Evolutionary conservation across 2,888 invertebrate species (phyloP).

Genomic region (Drosophila putrida): DNA sequence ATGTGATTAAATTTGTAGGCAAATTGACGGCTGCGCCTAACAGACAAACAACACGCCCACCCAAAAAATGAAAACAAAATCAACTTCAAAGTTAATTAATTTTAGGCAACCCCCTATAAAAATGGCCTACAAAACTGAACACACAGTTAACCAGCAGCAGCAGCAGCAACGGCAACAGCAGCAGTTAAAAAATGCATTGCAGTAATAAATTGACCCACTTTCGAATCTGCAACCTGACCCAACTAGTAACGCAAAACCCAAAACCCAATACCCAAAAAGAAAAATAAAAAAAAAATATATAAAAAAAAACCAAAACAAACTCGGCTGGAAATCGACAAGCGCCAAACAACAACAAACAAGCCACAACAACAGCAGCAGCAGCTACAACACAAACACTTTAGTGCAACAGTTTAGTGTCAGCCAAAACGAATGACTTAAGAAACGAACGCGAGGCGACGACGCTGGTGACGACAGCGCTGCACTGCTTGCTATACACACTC

Average conservation of each 20-base stretch:
- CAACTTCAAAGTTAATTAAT: conserved; percentile 66
- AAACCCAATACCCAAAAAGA: conserved; percentile 32
- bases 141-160: conserved; percentile 9
- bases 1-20: conserved; percentile 47
- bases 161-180: conserved; percentile 29
- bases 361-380: conserved; percentile 37
- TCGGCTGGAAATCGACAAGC: conserved; percentile 67
- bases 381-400: conserved; percentile 64
- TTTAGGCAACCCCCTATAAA: conserved; percentile 36
- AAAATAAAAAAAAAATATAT: conserved; percentile 35
- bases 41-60: conserved; percentile 57
- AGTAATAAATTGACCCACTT: conserved; percentile 80
- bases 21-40: conserved; percentile 51
- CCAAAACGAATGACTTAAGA: conserved; percentile 77
- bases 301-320: conserved; percentile 64
- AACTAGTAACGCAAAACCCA: conserved; percentile 70
- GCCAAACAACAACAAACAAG: conserved; percentile 65
- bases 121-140: conserved; percentile 41
- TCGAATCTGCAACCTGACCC: conserved; percentile 82
- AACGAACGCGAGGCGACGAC: conserved; percentile 71
- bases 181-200: conserved; percentile 70
- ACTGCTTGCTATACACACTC: conserved; percentile 16
- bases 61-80: conserved; percentile 23
- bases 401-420: conserved; percentile 76
- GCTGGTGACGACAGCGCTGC: conserved; percentile 63